These are phyloP conservation scores for Microctonus hyperodae DNA, from an alignment of 2,888 invertebrate species.

Conservation along the genomic window DNA sequence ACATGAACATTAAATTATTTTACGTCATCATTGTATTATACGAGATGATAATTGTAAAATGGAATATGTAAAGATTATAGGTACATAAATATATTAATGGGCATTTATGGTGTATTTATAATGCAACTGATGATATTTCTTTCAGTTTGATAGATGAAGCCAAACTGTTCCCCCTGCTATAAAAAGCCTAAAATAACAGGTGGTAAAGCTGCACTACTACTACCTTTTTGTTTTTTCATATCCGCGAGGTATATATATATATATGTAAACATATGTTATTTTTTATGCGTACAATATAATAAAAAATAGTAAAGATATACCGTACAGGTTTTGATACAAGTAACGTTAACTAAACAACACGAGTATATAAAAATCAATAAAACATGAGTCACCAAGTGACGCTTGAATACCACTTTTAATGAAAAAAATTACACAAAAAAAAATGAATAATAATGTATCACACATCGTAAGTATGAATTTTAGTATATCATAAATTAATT, in stretches of 20 bases:
- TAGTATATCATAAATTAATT: not conserved
- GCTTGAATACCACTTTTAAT: constrained; percentile 34
- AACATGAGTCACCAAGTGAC: constrained; percentile 46
- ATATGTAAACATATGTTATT: not conserved
- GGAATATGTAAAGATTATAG: too few species aligned
- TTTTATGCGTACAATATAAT: not conserved
- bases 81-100: too few species aligned
- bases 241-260: not conserved
- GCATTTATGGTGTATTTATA: not conserved
- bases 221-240: not conserved
- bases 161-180: not conserved
- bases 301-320: not conserved
- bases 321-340: not conserved
- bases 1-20: too few species aligned
- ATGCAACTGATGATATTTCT: not conserved
- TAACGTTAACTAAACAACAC: constrained; percentile 1
- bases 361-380: constrained; percentile 53
- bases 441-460: not conserved
- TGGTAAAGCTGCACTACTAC: not conserved
- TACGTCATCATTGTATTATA: too few species aligned
- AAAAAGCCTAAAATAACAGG: not conserved
- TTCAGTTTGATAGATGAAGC: not conserved
- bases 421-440: constrained; percentile 15
- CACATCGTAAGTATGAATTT: too few species aligned
- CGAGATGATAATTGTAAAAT: too few species aligned